Conservation (phyloP, 2,888 invertebrate species). For the Alviniconcha strummeri region DNA sequence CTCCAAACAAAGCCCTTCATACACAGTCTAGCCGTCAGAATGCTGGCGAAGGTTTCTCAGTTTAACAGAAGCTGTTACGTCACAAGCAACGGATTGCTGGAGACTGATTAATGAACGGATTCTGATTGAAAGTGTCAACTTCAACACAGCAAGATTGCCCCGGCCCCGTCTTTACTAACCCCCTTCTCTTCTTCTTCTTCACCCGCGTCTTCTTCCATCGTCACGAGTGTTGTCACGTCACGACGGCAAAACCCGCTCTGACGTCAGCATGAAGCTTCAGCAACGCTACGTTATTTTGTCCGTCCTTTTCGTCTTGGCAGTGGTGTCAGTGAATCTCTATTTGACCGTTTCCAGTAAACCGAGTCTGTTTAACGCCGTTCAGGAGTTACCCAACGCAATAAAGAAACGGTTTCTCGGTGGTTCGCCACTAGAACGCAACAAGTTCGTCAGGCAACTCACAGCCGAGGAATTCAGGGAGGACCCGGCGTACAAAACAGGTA, state of each 20-base stretch:
- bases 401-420: background rate
- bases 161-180: too few species aligned
- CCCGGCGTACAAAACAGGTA: constrained; percentile 39
- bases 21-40: too few species aligned
- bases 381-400: background rate
- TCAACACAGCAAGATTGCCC: too few species aligned
- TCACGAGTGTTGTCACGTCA: background rate
- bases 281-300: constrained; percentile 23
- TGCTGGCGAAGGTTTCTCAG: too few species aligned
- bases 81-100: too few species aligned
- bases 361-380: background rate
- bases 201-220: too few species aligned
- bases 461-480: constrained; percentile 47
- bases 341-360: background rate
- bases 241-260: background rate
- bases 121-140: too few species aligned
- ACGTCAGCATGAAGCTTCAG: constrained; percentile 21
- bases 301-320: background rate
- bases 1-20: background rate
- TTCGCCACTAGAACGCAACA: background rate
- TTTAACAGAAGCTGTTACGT: too few species aligned
- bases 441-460: constrained; percentile 23
- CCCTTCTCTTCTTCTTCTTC: too few species aligned
- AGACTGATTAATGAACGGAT: too few species aligned
- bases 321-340: constrained; percentile 4